A percentile compares a stretch with the other conserved stretches of the same genome.
These are phyloP conservation scores for Hydrozoanthus gracilis DNA, from an alignment of 92 coral and sea anemone species.

Conservation along the genomic window DNA sequence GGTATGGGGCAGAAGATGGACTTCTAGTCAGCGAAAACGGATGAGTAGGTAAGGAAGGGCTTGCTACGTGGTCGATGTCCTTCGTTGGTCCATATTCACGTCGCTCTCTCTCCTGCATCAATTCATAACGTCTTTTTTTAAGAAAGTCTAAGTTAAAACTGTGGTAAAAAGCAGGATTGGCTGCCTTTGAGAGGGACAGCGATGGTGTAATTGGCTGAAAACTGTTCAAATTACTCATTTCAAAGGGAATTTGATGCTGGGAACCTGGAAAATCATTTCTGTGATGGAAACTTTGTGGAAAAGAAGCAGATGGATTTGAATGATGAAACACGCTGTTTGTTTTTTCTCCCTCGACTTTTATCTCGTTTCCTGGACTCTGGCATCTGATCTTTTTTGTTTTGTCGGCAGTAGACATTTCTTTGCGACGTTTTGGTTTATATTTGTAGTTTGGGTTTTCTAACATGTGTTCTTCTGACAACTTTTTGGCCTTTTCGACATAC, in stretches of 20 bases:
- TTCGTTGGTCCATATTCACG: background rate
- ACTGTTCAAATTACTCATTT: background rate
- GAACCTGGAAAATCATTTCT: background rate
- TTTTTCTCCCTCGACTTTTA: background rate
- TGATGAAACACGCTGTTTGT: background rate
- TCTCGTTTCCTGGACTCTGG: background rate
- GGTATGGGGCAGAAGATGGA: background rate
- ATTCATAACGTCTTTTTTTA: slow-evolving; percentile 4
- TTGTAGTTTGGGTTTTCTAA: slow-evolving; percentile 80
- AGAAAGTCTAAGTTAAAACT: background rate
- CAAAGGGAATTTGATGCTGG: slow-evolving; percentile 3
- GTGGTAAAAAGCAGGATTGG: background rate
- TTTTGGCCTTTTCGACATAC: slow-evolving; percentile 79
- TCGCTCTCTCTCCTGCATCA: background rate
- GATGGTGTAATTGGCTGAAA: background rate
- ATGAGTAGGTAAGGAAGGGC: background rate
- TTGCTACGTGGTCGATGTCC: background rate
- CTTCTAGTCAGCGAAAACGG: background rate
- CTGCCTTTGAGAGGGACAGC: background rate
- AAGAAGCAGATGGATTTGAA: background rate
- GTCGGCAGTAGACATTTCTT: slow-evolving; percentile 19
- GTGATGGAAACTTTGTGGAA: background rate
- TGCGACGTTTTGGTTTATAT: slow-evolving; percentile 75
- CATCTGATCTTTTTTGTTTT: slow-evolving; percentile 1
- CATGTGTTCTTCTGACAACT: slow-evolving; percentile 72